Evolutionary conservation across 2,113 vertebrate genomes (phyloP).

Genomic region (Glaucomys volans): DNA sequence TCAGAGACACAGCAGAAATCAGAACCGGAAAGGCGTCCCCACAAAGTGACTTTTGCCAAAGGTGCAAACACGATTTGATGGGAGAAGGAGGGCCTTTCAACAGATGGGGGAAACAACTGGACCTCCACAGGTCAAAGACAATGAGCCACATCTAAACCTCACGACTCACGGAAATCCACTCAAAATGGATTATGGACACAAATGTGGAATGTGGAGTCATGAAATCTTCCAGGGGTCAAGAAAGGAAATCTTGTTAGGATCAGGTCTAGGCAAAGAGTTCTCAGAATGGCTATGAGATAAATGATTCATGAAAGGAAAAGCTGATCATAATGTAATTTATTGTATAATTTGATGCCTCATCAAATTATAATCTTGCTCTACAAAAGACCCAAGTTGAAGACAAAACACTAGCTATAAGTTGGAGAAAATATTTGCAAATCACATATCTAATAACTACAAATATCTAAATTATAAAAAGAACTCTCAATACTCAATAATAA

Average conservation of each 20-base stretch:
- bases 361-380: neutral
- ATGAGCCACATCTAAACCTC: neutral
- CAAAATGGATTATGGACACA: neutral
- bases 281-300: neutral
- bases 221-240: neutral
- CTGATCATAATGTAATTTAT: neutral
- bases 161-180: neutral
- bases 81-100: neutral
- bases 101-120: neutral
- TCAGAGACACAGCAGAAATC: neutral
- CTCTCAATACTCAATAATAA: neutral
- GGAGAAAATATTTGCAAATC: neutral
- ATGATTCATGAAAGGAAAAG: neutral
- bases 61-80: neutral
- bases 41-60: neutral
- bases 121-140: neutral
- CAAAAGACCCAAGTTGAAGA: rapidly evolving
- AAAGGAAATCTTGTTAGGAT: neutral
- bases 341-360: too few relatives aligned
- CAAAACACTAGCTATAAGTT: neutral
- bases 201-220: neutral
- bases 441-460: too few relatives aligned
- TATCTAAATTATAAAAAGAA: neutral
- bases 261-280: neutral
- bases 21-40: neutral